phyloP scores from a whole-genome alignment of 1,140 invertebrate species.

The Pristionchus pacificus region DNA sequence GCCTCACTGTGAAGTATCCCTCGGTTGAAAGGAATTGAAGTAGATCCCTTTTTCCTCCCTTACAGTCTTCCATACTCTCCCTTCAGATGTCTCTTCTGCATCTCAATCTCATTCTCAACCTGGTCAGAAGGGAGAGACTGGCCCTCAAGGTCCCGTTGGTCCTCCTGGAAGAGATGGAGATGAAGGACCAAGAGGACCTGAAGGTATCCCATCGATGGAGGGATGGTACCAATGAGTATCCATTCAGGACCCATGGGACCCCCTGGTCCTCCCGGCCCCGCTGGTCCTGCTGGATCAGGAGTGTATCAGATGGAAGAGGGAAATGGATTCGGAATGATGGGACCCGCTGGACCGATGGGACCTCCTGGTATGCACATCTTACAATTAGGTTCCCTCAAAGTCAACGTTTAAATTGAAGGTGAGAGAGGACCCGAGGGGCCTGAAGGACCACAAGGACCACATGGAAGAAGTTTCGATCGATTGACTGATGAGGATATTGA shows the following conservation, averaged over 20 bases:
- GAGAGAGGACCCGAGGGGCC: background rate
- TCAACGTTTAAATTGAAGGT: too few species aligned
- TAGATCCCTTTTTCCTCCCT: too few species aligned
- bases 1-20: too few species aligned
- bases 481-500: constrained; percentile 42
- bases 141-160: background rate
- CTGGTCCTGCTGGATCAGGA: constrained; percentile 19
- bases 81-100: constrained; percentile 34
- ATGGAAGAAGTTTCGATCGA: constrained; percentile 35
- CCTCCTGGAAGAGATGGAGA: constrained; percentile 23
- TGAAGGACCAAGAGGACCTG: constrained; percentile 16
- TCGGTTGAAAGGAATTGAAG: constrained; percentile 23
- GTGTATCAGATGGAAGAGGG: constrained; percentile 8
- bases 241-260: constrained; percentile 3
- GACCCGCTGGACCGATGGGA: constrained; percentile 27
- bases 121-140: background rate
- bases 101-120: too few species aligned
- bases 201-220: constrained; percentile 14
- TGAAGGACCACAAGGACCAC: constrained; percentile 31
- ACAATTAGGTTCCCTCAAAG: constrained; percentile 1
- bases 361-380: constrained; percentile 23
- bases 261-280: constrained; percentile 19
- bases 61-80: too few species aligned
- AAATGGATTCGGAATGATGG: constrained; percentile 28
- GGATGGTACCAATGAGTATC: constrained; percentile 12